Evolutionary conservation across 2,113 vertebrate genomes (phyloP).

Genomic region (Cricetomys ansorgei): DNA sequence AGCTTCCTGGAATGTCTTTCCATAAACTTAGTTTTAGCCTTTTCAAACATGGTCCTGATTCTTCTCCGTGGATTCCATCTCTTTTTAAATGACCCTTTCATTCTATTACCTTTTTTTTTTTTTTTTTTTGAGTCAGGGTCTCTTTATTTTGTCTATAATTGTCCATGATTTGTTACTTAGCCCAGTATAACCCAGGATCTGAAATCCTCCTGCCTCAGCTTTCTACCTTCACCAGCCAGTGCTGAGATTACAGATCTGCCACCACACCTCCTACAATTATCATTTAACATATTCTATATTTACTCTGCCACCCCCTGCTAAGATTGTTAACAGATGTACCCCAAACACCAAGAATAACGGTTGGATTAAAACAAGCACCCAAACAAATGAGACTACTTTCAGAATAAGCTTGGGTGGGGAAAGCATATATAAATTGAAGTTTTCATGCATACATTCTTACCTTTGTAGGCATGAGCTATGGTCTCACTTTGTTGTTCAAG

Average conservation of each 20-base stretch:
- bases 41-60: background rate
- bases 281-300: background rate
- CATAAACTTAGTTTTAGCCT: background rate
- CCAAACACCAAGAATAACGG: conserved; percentile 7
- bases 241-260: background rate
- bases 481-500: conserved; percentile 8
- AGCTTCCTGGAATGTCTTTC: background rate
- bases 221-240: background rate
- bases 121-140: background rate
- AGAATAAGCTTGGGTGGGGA: background rate
- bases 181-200: background rate
- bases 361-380: background rate
- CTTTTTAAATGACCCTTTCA: background rate
- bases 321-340: conserved; percentile 5
- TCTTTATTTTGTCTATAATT: no score
- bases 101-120: background rate
- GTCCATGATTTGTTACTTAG: background rate
- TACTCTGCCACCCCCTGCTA: background rate
- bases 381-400: background rate
- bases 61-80: background rate
- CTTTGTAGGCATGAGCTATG: background rate
- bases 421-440: background rate
- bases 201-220: background rate
- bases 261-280: background rate
- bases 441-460: background rate